phyloP scores from a whole-genome alignment of 2,113 vertebrate genomes.

The Nymphicus hollandicus region DNA sequence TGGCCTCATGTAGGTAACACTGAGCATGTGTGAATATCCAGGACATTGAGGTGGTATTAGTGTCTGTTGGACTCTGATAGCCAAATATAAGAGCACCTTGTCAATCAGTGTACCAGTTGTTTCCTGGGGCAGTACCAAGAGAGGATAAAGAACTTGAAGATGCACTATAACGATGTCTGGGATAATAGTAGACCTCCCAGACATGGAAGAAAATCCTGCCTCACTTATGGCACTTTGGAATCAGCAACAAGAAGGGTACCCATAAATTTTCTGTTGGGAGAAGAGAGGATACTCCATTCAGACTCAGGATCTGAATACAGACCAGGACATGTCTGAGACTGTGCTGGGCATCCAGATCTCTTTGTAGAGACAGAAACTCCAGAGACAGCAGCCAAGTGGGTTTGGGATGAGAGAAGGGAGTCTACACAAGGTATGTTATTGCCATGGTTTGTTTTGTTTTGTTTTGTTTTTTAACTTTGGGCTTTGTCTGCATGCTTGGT shows the following conservation, averaged over 20 bases:
- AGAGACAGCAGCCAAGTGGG: conserved; percentile 70
- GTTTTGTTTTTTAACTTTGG: conserved; percentile 61
- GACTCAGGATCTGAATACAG: conserved; percentile 66
- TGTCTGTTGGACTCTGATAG: conserved; percentile 57
- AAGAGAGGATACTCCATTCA: conserved; percentile 64
- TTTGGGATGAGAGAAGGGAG: conserved; percentile 70
- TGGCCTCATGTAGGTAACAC: conserved; percentile 40
- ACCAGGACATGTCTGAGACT: conserved; percentile 68
- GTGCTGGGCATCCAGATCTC: conserved; percentile 66
- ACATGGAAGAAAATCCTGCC: conserved; percentile 60
- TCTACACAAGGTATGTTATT: conserved; percentile 68
- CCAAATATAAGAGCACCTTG: conserved; percentile 48
- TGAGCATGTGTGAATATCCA: conserved; percentile 39
- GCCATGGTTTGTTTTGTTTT: conserved; percentile 61
- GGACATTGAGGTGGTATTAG: conserved; percentile 54
- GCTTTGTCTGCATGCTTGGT: conserved; percentile 69
- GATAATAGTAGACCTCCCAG: conserved; percentile 54
- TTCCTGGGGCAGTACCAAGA: conserved; percentile 58
- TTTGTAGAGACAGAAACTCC: conserved; percentile 69
- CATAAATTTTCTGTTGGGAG: conserved; percentile 57
- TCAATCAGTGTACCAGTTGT: conserved; percentile 35
- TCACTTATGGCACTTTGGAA: conserved; percentile 64
- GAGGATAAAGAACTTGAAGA: conserved; percentile 62
- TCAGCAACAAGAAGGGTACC: conserved; percentile 54
- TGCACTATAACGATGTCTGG: conserved; percentile 18